Evolutionary conservation across 2,113 vertebrate species (phyloP).

Genomic region (Otus sunia): DNA sequence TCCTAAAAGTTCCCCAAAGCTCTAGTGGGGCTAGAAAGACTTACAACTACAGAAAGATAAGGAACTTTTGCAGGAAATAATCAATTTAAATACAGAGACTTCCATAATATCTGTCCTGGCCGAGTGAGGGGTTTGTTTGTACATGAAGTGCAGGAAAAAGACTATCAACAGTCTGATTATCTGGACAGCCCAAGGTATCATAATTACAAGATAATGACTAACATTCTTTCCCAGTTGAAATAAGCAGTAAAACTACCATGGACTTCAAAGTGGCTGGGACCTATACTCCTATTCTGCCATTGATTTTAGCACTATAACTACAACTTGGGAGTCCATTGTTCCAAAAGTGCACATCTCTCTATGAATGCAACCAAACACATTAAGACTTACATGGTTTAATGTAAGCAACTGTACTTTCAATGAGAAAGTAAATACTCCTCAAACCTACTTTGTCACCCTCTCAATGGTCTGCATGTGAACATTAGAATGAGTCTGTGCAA

Average conservation of each 20-base stretch:
- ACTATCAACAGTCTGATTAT: background rate
- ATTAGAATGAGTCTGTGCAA: conserved; percentile 83
- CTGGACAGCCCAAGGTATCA: background rate
- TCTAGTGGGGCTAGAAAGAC: background rate
- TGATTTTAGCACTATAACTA: background rate
- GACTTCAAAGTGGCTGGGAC: background rate
- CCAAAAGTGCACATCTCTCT: background rate
- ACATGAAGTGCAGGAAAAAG: background rate
- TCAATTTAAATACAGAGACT: background rate
- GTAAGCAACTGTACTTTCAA: background rate
- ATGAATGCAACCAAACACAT: rapidly evolving
- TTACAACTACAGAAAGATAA: background rate
- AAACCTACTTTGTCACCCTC: conserved; percentile 84
- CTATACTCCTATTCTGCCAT: background rate
- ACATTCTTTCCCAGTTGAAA: background rate
- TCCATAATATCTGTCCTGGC: background rate
- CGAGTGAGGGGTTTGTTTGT: background rate
- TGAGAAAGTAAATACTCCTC: rapidly evolving
- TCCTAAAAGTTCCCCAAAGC: background rate
- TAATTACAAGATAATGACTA: background rate
- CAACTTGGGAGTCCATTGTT: background rate
- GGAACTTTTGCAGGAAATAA: background rate
- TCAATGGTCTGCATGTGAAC: conserved; percentile 85
- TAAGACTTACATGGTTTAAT: background rate
- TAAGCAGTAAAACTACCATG: background rate